A percentile compares a stretch with the other conserved stretches of the same genome.
phyloP scores from a whole-genome alignment of 2,113 vertebrate genomes.

The Danionella cerebrum region DNA sequence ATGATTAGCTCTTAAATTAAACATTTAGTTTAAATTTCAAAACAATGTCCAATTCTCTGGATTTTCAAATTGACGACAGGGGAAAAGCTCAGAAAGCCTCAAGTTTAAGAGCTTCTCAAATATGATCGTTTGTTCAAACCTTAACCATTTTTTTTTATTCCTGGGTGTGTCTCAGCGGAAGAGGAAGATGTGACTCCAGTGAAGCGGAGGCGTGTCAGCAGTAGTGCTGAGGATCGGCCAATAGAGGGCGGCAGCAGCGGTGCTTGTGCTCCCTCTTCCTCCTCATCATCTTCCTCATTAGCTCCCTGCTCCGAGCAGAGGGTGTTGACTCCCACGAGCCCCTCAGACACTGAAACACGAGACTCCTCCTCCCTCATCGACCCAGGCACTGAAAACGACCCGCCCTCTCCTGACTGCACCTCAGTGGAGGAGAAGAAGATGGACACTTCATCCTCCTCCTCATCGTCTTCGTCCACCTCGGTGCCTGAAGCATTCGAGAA shows the following conservation, averaged over 20 bases:
- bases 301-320: slow-evolving; percentile 64
- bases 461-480: slow-evolving; percentile 72
- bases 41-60: no score
- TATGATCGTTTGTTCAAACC: no score
- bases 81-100: no score
- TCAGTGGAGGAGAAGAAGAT: slow-evolving; percentile 83
- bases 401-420: slow-evolving; percentile 77
- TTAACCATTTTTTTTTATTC: background rate
- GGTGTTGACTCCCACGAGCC: slow-evolving; percentile 86
- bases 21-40: no score
- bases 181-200: slow-evolving; percentile 92
- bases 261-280: slow-evolving; percentile 38
- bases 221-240: slow-evolving; percentile 78
- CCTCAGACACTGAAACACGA: slow-evolving; percentile 91
- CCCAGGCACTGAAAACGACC: slow-evolving; percentile 93
- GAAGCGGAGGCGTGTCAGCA: slow-evolving; percentile 87
- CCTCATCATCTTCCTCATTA: slow-evolving; percentile 48
- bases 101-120: no score
- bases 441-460: slow-evolving; percentile 67
- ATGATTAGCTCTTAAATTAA: no score
- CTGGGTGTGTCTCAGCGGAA: slow-evolving; percentile 58
- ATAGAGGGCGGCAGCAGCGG: slow-evolving; percentile 59
- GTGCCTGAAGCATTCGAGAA: slow-evolving; percentile 63
- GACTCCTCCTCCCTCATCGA: slow-evolving; percentile 98
- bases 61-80: no score